Evolutionary conservation across 2,797 vertebrate species (phyloP), one percentile per base, ranked within the genome.

Genomic region (Anabacerthia variegaticeps): DNA sequence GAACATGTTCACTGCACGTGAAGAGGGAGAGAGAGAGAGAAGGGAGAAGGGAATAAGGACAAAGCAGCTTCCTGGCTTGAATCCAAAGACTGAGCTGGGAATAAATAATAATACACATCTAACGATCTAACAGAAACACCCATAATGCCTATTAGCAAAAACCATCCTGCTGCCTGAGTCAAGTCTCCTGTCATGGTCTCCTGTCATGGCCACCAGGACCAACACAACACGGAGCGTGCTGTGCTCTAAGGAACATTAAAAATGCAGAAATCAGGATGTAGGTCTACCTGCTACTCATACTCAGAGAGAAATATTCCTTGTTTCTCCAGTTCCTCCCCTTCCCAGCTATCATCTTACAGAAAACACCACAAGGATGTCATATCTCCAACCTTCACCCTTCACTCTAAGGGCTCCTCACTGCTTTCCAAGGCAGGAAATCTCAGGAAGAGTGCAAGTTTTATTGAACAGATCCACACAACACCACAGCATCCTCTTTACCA

Each of bases 31-130:
- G 54, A 49, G 68, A 55, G 63, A 86, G 41, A 74, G 48, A 69
- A 84, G 39, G 34, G 43, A 94, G 59, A 89, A 88, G 16, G 76
- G 69, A 95, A 32, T 54, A 77, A 80, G 69, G 92, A 88, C 73
- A 72, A 93, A 94, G 80, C 46, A 81, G 82, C 51, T 84, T 83
- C 62, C 68, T 95, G 89, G 74, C 62, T 69, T 56, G 52, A 55
- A 88, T 66, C 66, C 79, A 88, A 71, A 85, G 30, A 52, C 12
- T 63, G 63, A 88, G 73, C 39, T 43, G 66, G 80, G 78, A 95
- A 96, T 94, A 96, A 94, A 93, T 69, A 93, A 90, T 55, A 85
- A 84, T 55, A 83, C 0, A 0, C 37, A 30, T 48, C 82, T 92
- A 81, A 93, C 0, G 0, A 89, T 65, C 52, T n/a, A 58, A 77